phyloP scores from a whole-genome alignment of 2,113 vertebrate genomes.

The Misgurnus anguillicaudatus region DNA sequence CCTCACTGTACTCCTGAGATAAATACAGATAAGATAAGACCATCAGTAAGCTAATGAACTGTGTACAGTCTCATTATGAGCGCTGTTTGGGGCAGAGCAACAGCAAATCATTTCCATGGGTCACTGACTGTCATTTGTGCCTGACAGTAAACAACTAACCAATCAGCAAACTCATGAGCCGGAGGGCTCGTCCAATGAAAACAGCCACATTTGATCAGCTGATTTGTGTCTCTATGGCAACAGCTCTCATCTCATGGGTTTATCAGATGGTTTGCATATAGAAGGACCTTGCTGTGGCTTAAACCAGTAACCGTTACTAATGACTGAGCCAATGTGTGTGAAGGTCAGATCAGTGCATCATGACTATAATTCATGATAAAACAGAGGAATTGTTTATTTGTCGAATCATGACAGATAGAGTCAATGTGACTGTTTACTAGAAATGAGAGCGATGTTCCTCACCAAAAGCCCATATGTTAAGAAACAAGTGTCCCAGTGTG shows the following conservation, averaged over 20 bases:
- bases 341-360: conserved; percentile 27
- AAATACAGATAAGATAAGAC: conserved; percentile 3
- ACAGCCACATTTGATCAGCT: conserved; percentile 22
- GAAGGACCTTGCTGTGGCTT: background rate
- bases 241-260: conserved; percentile 36
- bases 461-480: conserved; percentile 7
- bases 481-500: background rate
- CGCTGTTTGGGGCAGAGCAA: conserved; percentile 26
- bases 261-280: conserved; percentile 30
- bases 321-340: too few species aligned
- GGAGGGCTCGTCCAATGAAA: conserved; percentile 32
- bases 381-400: conserved; percentile 31
- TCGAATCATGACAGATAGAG: background rate
- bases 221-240: conserved; percentile 41
- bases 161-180: conserved; percentile 34
- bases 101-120: conserved; percentile 23
- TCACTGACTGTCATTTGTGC: conserved; percentile 18
- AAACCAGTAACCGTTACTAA: background rate
- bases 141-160: conserved; percentile 29
- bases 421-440: conserved; percentile 8
- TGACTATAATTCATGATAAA: background rate
- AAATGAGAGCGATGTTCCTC: background rate
- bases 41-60: conserved; percentile 46
- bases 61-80: conserved; percentile 35
- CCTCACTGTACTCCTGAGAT: background rate